These are phyloP conservation scores for Caranx melampygus DNA, from an alignment of 2,113 vertebrate genomes.

Conservation along the genomic window DNA sequence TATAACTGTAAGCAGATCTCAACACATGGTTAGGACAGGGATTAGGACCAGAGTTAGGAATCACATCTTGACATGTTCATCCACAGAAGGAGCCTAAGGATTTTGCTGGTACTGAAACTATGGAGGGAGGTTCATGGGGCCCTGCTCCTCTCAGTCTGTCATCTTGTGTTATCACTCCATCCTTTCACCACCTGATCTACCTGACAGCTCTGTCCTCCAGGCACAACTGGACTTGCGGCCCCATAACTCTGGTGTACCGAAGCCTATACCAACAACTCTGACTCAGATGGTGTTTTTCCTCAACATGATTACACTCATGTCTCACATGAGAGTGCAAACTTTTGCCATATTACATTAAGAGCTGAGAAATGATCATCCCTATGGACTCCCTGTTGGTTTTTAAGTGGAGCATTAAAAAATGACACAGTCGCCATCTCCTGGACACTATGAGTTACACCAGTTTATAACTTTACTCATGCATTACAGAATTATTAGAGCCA, in stretches of 20 bases:
- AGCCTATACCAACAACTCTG: constrained; percentile 6
- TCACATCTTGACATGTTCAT: constrained; percentile 3
- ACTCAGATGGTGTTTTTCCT: constrained; percentile 1
- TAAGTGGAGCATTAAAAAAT: background rate
- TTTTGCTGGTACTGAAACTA: constrained; percentile 12
- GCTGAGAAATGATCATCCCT: background rate
- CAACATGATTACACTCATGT: background rate
- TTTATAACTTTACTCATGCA: background rate
- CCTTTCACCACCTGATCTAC: constrained; percentile 72
- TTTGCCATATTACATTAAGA: constrained; percentile 2
- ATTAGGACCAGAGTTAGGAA: background rate
- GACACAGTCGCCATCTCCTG: constrained; percentile 57
- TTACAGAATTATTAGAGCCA: background rate
- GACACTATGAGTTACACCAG: constrained; percentile 1
- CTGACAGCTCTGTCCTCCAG: constrained; percentile 81
- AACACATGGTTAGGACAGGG: background rate
- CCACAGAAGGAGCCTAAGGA: background rate
- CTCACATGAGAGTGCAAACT: background rate
- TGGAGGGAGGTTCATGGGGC: background rate
- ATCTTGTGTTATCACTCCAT: constrained; percentile 66
- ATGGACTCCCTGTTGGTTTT: background rate
- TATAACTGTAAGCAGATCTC: background rate
- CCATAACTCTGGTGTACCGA: constrained; percentile 42
- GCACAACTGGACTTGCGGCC: constrained; percentile 39
- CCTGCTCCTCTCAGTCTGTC: constrained; percentile 71